Evolutionary conservation across 2,888 invertebrate species (phyloP).

Genomic region (Plagiodera versicolora): DNA sequence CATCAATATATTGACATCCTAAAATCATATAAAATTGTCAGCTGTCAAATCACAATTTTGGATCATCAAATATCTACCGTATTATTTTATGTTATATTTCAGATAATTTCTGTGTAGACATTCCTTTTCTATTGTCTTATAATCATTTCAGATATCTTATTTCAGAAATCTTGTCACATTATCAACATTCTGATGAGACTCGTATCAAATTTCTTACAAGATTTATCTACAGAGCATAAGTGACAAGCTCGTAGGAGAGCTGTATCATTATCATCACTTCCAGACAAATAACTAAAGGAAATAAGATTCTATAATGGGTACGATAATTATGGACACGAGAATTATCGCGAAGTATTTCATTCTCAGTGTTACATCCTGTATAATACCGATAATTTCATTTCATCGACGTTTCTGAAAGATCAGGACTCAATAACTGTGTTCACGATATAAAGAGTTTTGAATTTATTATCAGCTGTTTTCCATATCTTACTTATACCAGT

Average conservation of each 20-base stretch:
- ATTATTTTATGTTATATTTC: too few species aligned
- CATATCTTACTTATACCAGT: conserved; percentile 16
- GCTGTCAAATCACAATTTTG: too few species aligned
- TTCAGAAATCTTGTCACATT: background rate
- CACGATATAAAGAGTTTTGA: background rate
- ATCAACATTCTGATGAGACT: background rate
- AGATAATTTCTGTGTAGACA: too few species aligned
- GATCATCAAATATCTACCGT: too few species aligned
- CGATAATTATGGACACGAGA: background rate
- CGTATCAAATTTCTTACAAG: background rate
- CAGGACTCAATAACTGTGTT: background rate
- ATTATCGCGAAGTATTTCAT: too few species aligned
- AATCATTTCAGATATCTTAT: conserved; percentile 15
- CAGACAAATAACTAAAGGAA: conserved; percentile 1
- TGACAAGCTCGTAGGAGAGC: conserved; percentile 1
- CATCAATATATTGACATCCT: too few species aligned
- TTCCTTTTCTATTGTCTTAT: too few species aligned
- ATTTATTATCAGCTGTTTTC: conserved; percentile 14
- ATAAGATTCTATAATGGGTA: background rate
- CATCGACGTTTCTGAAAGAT: background rate
- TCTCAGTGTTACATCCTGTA: too few species aligned
- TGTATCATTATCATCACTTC: background rate
- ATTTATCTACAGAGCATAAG: conserved; percentile 7
- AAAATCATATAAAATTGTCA: too few species aligned
- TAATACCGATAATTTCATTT: too few species aligned